These are phyloP conservation scores for Caenorhabditis wallacei DNA, from an alignment of 2,888 invertebrate species.

Conservation along the genomic window DNA sequence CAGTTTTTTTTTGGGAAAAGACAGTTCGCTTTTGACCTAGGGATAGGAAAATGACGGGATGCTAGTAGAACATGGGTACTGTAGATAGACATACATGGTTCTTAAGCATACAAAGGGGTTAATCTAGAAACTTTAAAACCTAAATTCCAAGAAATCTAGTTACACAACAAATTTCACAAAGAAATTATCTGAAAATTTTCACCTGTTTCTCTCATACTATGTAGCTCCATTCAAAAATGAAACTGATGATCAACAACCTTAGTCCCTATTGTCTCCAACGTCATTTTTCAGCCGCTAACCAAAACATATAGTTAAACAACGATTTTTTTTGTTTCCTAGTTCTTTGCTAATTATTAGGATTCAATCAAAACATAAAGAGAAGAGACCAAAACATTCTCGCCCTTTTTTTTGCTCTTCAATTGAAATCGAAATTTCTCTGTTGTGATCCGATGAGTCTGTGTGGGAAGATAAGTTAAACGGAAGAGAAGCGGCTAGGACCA, in stretches of 20 bases:
- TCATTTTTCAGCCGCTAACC: slow-evolving; percentile 2
- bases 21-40: slow-evolving; percentile 26
- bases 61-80: too few species aligned
- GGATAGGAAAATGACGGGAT: too few species aligned
- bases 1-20: slow-evolving; percentile 21
- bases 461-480: slow-evolving; percentile 38
- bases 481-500: slow-evolving; percentile 25
- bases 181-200: not conserved
- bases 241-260: slow-evolving; percentile 32
- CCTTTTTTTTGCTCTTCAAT: too few species aligned
- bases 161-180: too few species aligned
- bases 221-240: slow-evolving; percentile 1
- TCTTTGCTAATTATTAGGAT: too few species aligned
- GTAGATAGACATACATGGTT: too few species aligned
- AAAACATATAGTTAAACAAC: not conserved
- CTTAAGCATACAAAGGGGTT: too few species aligned
- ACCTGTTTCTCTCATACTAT: slow-evolving; percentile 5
- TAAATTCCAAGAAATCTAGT: too few species aligned
- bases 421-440: too few species aligned
- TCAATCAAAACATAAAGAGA: not conserved
- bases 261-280: slow-evolving; percentile 21
- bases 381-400: too few species aligned
- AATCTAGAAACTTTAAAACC: too few species aligned
- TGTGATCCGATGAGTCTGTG: slow-evolving; percentile 33
- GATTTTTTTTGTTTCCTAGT: too few species aligned